Percentiles rank a stretch among this genome's conserved stretches.
These are phyloP conservation scores for Phoronis australis DNA, from an alignment of 2,888 invertebrate species.

Conservation along the genomic window DNA sequence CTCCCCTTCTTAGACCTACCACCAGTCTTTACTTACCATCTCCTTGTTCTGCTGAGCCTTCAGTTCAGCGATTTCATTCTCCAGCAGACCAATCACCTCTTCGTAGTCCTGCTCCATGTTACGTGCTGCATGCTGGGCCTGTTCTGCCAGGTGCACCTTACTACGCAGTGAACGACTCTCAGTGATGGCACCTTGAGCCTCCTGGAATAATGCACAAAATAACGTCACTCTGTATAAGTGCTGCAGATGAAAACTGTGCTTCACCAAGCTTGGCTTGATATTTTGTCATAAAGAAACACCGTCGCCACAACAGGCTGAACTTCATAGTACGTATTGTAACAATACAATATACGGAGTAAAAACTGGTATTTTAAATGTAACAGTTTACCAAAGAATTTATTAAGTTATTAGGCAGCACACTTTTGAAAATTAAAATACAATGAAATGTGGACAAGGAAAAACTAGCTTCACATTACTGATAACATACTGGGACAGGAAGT, in stretches of 20 bases:
- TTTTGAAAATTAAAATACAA: too few relatives aligned
- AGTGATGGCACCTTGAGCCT: slow-evolving; percentile 39
- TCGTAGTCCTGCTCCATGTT: slow-evolving; percentile 48
- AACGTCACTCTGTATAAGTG: not conserved
- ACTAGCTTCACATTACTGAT: too few relatives aligned
- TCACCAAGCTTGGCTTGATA: too few relatives aligned
- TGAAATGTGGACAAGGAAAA: too few relatives aligned
- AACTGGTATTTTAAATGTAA: too few relatives aligned
- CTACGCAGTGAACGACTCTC: slow-evolving; percentile 35
- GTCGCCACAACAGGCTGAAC: not conserved
- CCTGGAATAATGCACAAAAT: slow-evolving; percentile 25
- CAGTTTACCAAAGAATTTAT: too few relatives aligned
- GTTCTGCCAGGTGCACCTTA: slow-evolving; percentile 42
- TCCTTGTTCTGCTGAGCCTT: slow-evolving; percentile 9
- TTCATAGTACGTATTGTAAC: not conserved
- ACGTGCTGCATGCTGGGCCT: slow-evolving; percentile 44
- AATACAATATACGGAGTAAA: too few relatives aligned
- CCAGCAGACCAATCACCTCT: slow-evolving; percentile 42
- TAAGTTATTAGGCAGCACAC: too few relatives aligned
- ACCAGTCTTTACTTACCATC: not conserved
- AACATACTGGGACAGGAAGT: too few relatives aligned
- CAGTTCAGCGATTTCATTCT: slow-evolving; percentile 40
- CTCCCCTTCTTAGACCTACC: too few relatives aligned
- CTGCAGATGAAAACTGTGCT: too few relatives aligned
- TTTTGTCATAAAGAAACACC: too few relatives aligned